A percentile compares a stretch with the other conserved stretches of the same genome.
phyloP scores from a whole-genome alignment of 2,797 vertebrate genomes.

The Coluber constrictor region DNA sequence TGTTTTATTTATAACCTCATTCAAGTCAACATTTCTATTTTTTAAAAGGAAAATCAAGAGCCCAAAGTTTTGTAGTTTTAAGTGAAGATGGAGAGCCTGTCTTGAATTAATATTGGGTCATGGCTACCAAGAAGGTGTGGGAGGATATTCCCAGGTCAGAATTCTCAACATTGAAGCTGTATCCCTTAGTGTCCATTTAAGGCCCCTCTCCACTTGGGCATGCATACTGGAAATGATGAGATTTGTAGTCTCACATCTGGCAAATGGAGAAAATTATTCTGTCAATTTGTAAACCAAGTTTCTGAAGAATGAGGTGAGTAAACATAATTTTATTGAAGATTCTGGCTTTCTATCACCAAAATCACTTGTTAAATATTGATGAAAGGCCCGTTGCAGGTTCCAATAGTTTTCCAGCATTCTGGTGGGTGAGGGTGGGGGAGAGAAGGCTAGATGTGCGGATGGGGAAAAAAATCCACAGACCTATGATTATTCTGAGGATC shows the following conservation, averaged over 20 bases:
- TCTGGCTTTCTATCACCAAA: background rate
- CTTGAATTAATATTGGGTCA: background rate
- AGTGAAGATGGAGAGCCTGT: background rate
- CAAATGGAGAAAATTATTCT: background rate
- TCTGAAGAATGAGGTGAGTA: no score
- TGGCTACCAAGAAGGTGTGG: background rate
- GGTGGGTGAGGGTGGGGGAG: no score
- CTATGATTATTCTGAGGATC: no score
- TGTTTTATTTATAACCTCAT: conserved; percentile 17
- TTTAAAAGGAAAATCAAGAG: background rate
- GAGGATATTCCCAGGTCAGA: background rate
- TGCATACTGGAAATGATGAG: background rate
- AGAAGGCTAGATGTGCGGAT: background rate
- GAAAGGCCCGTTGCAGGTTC: background rate
- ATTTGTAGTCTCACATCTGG: background rate
- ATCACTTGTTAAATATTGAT: background rate
- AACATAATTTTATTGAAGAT: background rate
- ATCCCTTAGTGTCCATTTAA: background rate
- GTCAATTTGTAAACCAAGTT: background rate
- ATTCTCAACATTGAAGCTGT: background rate
- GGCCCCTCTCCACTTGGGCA: background rate
- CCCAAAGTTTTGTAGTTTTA: background rate
- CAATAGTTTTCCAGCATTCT: background rate
- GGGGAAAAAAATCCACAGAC: background rate
- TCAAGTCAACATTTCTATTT: conserved; percentile 2